phyloP scores from a whole-genome alignment of 2,797 vertebrate genomes.

The Rhinophrynus dorsalis region DNA sequence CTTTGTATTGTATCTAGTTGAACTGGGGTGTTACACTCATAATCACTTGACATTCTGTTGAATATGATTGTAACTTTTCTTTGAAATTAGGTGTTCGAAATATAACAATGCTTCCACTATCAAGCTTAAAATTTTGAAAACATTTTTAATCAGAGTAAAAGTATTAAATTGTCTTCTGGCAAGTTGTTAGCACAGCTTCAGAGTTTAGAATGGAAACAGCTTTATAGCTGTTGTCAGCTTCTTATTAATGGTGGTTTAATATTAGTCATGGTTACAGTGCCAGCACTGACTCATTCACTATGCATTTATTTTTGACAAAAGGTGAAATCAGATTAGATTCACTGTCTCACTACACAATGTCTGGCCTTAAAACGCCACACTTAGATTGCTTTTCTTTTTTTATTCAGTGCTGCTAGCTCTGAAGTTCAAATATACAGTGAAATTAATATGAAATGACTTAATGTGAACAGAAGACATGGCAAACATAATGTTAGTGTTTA shows the following conservation, averaged over 20 bases:
- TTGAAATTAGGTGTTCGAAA: too few relatives aligned
- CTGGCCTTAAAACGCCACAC: slow-evolving; percentile 64
- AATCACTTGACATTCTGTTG: too few relatives aligned
- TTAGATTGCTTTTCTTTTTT: slow-evolving; percentile 52
- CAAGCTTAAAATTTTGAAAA: too few relatives aligned
- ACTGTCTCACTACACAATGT: slow-evolving; percentile 58
- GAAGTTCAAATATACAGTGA: not conserved
- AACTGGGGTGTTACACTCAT: too few relatives aligned
- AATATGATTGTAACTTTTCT: too few relatives aligned
- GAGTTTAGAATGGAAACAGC: slow-evolving; percentile 65
- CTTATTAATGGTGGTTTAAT: slow-evolving; percentile 73
- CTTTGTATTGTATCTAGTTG: too few relatives aligned
- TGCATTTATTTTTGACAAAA: slow-evolving; percentile 81
- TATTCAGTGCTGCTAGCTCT: slow-evolving; percentile 25
- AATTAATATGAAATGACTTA: not conserved
- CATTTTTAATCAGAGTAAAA: not conserved
- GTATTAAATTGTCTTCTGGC: slow-evolving; percentile 55
- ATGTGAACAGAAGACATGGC: not conserved
- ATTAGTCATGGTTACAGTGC: slow-evolving; percentile 83
- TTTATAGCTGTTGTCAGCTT: slow-evolving; percentile 70
- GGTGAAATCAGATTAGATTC: slow-evolving; percentile 81
- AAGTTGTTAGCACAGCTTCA: slow-evolving; percentile 55
- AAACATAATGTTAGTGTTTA: not conserved
- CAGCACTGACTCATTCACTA: slow-evolving; percentile 81
- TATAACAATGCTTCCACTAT: too few relatives aligned